Evolutionary conservation across 2,888 invertebrate species (phyloP), one percentile per base, ranked within the genome.

Genomic region (Harmothoe impar): DNA sequence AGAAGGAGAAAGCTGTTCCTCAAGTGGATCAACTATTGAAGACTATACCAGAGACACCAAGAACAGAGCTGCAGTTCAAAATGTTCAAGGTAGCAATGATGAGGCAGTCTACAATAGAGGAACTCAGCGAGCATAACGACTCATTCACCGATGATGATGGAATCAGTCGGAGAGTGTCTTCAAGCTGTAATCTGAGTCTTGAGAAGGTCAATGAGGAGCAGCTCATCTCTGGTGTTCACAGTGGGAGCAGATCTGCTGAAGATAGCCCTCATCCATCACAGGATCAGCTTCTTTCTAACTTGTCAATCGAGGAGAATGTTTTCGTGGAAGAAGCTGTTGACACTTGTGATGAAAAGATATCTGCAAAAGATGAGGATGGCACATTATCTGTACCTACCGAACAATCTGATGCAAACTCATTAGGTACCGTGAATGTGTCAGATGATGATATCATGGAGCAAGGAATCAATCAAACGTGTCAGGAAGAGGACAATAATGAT

Each of bases 61-160:
- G 78, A 35, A 56, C 54, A n/a, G 52, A 77, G 0, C 43, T 90
- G 29, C 51, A 54, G 20, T n/a, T 23, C 0, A 72, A 84, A n/a
- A 52, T 90, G 54, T 29, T 81, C 17, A 17, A 54, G 23, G 25
- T 81, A 0, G 90, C 72, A 23, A 29, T 51, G 33, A 29, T 29
- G 23, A 52, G 84, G 17, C 81, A 81, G 10, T 81, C 78, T 20
- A 84, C 84, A 15, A 90, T 90, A 52, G 90, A 90, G 29, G 90
- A 90, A 31, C 35, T 77, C 0, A 89, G 89, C 25, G 89, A 89
- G 43, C 51, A 51, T 10, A 77, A 35, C 52, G 84, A 84, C 84
- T 84, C 84, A 51, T 0, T 84, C 1, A 33, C 43, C 5, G 35
- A 35, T 3, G 84, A 51, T 17, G 84, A 84, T 43, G 35, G 62